Conservation (phyloP, 2,797 vertebrate genomes). For the Huso huso region DNA sequence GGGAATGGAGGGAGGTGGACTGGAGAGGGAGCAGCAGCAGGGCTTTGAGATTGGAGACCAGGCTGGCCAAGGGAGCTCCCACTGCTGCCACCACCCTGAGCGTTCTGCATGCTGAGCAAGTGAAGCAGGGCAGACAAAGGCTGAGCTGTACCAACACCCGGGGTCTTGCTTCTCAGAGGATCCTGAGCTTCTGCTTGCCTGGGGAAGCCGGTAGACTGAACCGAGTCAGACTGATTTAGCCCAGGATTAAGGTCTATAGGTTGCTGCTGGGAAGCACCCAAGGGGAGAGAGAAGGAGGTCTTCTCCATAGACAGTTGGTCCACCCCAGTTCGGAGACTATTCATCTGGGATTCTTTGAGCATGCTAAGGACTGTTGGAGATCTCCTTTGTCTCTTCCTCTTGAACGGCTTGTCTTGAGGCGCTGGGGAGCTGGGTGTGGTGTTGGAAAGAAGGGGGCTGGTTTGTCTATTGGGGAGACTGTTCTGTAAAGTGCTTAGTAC, state of each 20-base stretch:
- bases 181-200: conserved; percentile 32
- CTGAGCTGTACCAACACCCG: conserved; percentile 21
- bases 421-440: conserved; percentile 27
- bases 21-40: conserved; percentile 34
- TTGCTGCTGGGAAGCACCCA: not conserved
- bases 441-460: conserved; percentile 2
- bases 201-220: conserved; percentile 26
- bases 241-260: not conserved
- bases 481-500: conserved; percentile 87
- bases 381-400: conserved; percentile 19
- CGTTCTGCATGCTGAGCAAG: conserved; percentile 60
- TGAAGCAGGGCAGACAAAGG: conserved; percentile 54
- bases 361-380: conserved; percentile 40
- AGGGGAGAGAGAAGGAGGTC: conserved; percentile 29
- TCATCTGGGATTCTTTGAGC: conserved; percentile 16
- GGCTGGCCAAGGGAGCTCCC: conserved; percentile 32
- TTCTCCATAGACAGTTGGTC: not conserved
- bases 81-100: conserved; percentile 36
- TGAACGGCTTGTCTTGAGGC: conserved; percentile 10
- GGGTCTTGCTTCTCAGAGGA: not conserved
- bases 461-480: conserved; percentile 40
- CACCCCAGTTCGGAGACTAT: conserved; percentile 22
- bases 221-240: conserved; percentile 10
- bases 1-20: conserved; percentile 35
- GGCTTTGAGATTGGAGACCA: conserved; percentile 21